phyloP scores from a whole-genome alignment of 2,797 vertebrate genomes.

The Ctenosaura bakeri region DNA sequence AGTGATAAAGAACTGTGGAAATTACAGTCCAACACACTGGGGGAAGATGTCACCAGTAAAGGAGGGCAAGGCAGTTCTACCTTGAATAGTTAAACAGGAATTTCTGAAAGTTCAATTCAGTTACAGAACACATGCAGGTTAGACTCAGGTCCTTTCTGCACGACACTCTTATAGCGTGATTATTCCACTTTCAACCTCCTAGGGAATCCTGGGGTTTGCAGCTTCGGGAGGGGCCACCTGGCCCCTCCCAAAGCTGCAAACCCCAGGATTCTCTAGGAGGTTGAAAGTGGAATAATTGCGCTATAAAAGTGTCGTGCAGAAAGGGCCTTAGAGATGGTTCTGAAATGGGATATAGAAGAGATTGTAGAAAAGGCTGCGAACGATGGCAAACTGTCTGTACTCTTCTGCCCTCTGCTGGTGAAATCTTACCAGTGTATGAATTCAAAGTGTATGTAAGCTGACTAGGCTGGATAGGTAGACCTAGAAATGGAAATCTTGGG shows the following conservation, averaged over 20 bases:
- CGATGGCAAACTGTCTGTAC: not conserved
- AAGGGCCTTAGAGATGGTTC: too few species aligned
- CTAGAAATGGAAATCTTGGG: not conserved
- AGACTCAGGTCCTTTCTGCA: too few species aligned
- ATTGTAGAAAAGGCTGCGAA: not conserved
- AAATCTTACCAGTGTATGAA: conserved; percentile 19
- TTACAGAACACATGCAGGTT: too few species aligned
- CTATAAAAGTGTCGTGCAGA: too few species aligned
- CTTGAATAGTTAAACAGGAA: not conserved
- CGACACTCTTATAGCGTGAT: too few species aligned
- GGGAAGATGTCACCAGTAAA: not conserved
- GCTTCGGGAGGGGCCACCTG: too few species aligned
- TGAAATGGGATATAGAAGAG: not conserved
- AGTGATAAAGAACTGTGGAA: not conserved
- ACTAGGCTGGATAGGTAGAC: not conserved
- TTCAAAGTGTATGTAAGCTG: not conserved
- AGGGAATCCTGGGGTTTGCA: too few species aligned
- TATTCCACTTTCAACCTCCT: too few species aligned
- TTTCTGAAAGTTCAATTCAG: not conserved
- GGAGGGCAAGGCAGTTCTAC: not conserved
- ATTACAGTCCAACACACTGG: not conserved
- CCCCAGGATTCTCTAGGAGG: too few species aligned
- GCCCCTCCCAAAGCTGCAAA: too few species aligned
- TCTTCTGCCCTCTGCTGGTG: conserved; percentile 61
- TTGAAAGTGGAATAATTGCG: too few species aligned